Percentiles rank a stretch among this genome's conserved stretches.
Evolutionary conservation across 2,888 invertebrate species (phyloP).

Genomic region (Trachelus iudaicus): DNA sequence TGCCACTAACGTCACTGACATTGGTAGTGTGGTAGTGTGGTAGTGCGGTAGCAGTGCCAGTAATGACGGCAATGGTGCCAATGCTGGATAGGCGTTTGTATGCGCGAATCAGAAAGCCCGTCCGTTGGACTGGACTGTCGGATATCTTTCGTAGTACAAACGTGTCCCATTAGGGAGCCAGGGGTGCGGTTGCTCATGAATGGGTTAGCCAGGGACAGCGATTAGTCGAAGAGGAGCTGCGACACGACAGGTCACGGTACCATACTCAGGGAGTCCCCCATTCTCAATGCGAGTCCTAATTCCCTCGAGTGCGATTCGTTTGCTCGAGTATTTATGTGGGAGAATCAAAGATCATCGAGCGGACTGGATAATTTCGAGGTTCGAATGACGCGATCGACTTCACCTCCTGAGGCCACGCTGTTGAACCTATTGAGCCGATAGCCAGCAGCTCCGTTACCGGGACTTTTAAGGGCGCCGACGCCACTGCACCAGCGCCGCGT

Average conservation of each 20-base stretch:
- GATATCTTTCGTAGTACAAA: constrained; percentile 20
- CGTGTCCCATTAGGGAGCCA: constrained; percentile 32
- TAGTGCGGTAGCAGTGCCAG: too few species aligned
- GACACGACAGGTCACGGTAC: constrained; percentile 16
- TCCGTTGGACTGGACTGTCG: too few species aligned
- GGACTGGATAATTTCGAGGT: too few species aligned
- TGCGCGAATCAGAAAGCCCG: too few species aligned
- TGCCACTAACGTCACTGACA: too few species aligned
- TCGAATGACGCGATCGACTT: background rate
- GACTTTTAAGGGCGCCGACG: constrained; percentile 1
- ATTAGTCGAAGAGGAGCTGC: constrained; percentile 30
- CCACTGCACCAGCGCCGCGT: background rate
- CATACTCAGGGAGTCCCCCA: background rate
- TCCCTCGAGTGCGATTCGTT: constrained; percentile 31
- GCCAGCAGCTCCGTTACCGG: too few species aligned
- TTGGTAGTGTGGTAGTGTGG: too few species aligned
- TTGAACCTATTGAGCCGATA: too few species aligned
- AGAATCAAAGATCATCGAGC: background rate
- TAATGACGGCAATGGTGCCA: too few species aligned
- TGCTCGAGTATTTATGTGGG: background rate
- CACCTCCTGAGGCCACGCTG: too few species aligned
- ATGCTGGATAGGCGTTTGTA: too few species aligned
- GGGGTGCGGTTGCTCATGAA: constrained; percentile 29
- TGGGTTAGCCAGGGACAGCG: constrained; percentile 34
- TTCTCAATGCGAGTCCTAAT: constrained; percentile 24